Percentiles rank a stretch among this genome's conserved stretches.
phyloP scores from a whole-genome alignment of 2,113 vertebrate genomes.

The Sclerurus mexicanus region DNA sequence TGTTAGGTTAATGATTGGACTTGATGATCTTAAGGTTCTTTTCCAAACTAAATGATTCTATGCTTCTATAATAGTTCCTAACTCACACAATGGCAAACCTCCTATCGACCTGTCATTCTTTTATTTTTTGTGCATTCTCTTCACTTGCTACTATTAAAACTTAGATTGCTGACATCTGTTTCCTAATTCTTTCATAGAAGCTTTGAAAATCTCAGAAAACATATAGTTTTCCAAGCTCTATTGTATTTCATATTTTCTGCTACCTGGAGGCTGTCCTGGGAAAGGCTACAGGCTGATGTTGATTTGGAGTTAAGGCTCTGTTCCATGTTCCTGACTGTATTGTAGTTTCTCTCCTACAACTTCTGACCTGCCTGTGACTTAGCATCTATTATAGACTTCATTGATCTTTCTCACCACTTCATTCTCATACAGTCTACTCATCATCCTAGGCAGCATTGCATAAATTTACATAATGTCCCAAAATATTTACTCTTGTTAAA shows the following conservation, averaged over 20 bases:
- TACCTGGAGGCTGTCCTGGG: neutral
- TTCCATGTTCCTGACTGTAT: neutral
- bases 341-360: neutral
- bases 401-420: neutral
- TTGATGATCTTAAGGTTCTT: neutral
- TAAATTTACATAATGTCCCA: neutral
- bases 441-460: neutral
- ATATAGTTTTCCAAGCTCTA: neutral
- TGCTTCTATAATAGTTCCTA: neutral
- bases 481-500: conserved; percentile 25
- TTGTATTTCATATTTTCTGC: neutral
- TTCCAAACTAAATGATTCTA: neutral
- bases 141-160: neutral
- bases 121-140: neutral
- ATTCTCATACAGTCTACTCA: neutral
- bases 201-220: neutral
- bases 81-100: neutral
- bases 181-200: neutral
- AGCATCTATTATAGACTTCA: neutral
- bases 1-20: neutral
- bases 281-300: neutral
- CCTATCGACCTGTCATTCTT: neutral
- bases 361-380: neutral
- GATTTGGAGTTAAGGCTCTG: neutral
- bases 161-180: neutral